phyloP scores from a whole-genome alignment of 2,113 vertebrate genomes.

The Butastur rufipennis region DNA sequence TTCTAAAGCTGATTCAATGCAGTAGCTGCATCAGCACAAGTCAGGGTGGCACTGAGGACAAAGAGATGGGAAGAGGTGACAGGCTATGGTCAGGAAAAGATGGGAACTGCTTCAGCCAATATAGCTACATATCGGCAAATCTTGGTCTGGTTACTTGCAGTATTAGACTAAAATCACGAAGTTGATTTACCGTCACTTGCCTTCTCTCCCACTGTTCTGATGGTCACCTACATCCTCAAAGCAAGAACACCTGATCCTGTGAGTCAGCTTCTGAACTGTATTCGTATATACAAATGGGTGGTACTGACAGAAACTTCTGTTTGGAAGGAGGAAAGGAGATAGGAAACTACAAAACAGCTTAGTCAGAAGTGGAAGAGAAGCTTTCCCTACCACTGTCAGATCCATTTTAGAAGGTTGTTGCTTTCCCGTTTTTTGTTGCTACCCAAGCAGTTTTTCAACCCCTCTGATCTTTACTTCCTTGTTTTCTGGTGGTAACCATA shows the following conservation, averaged over 20 bases:
- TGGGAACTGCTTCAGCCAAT: not conserved
- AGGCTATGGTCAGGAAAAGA: not conserved
- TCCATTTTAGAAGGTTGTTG: not conserved
- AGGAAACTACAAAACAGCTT: not conserved
- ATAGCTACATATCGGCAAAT: not conserved
- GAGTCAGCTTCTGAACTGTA: not conserved
- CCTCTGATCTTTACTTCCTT: not conserved
- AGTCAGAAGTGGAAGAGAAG: not conserved
- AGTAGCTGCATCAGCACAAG: not conserved
- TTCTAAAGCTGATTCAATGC: constrained; percentile 8
- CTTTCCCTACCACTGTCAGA: not conserved
- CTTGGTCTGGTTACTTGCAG: not conserved
- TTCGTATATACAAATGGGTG: not conserved
- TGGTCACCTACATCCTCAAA: not conserved
- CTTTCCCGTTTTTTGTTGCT: not conserved
- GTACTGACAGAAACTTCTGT: not conserved
- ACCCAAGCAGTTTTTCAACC: not conserved
- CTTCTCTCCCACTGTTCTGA: not conserved
- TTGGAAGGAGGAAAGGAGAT: not conserved
- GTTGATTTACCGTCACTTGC: not conserved
- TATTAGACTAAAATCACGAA: not conserved
- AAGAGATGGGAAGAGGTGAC: not conserved
- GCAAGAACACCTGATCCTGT: not conserved
- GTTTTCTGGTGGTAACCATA: not conserved
- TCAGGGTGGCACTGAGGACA: not conserved